Conservation (phyloP, 1,140 invertebrate genomes). For the Drosophila lini region DNA sequence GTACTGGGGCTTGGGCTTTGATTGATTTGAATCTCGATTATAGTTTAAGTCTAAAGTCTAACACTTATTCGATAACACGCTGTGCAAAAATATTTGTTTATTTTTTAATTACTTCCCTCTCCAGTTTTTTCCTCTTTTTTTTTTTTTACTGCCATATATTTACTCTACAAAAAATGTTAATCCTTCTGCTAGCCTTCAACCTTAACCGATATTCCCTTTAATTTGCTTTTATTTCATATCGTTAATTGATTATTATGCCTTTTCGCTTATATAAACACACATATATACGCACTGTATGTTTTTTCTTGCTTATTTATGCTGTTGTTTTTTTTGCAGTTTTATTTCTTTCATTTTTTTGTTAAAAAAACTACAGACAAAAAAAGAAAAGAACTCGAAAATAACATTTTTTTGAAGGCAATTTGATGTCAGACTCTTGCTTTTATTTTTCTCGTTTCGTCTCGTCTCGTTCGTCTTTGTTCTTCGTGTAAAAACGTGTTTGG, state of each 20-base stretch:
- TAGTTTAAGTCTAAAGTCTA: slow-evolving; percentile 67
- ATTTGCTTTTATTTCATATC: slow-evolving; percentile 23
- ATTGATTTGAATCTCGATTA: slow-evolving; percentile 57
- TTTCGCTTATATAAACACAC: slow-evolving; percentile 43
- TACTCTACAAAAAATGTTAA: slow-evolving; percentile 69
- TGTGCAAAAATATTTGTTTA: slow-evolving; percentile 75
- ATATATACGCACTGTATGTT: slow-evolving; percentile 44
- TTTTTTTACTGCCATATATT: slow-evolving; percentile 22
- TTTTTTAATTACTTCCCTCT: slow-evolving; percentile 25
- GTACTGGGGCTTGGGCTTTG: slow-evolving; percentile 18
- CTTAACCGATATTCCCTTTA: not conserved
- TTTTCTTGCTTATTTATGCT: slow-evolving; percentile 5
- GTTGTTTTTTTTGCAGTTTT: not conserved
- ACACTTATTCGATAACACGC: slow-evolving; percentile 77
- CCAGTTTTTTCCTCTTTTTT: slow-evolving; percentile 4
- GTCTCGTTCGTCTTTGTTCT: slow-evolving; percentile 27
- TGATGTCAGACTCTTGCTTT: slow-evolving; percentile 79
- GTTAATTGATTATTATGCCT: slow-evolving; percentile 37
- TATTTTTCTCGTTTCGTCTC: slow-evolving; percentile 6
- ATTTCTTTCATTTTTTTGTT: slow-evolving; percentile 5
- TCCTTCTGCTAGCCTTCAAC: slow-evolving; percentile 5
- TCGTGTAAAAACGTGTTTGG: slow-evolving; percentile 18
- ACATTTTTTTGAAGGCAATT: slow-evolving; percentile 73
- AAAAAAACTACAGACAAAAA: slow-evolving; percentile 52
- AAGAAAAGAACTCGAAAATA: slow-evolving; percentile 44